Base-by-base conservation (phyloP, 1,140 invertebrate genomes). In the Araneus ventricosus region DNA sequence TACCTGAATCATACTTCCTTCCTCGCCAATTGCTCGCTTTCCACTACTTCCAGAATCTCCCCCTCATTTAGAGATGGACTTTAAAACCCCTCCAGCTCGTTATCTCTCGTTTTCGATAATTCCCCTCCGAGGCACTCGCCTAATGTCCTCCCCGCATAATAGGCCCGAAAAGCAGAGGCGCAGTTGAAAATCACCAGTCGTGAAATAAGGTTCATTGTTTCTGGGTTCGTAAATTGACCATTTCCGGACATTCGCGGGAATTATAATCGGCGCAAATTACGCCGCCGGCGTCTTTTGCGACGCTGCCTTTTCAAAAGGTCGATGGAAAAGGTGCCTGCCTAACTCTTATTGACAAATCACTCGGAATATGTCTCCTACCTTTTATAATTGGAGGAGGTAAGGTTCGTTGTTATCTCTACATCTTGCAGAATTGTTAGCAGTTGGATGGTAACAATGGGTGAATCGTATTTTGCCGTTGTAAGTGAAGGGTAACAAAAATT, bases 121-220 rank as follows among this genome's bases (percentile, higher is more conserved):
- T 75, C 70, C 70, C 34, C 70, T 67, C n/a, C 70, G 70, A 34
- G n/a, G 20, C 30, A 20, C 70, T 20, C 17, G 20, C 70, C 70
- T 75, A 75, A 75, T 75, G 39, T 52, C 41, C 80, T 45, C 22
- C n/a, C 27, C n/a, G 80, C 80, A 52, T 84, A 84, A 84, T 84
- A 52, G 80, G 27, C 3, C 39, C 39, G 14, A 24, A 39, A 24
- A 37, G 37, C 27, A 79, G 45, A 30, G 30, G 75, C 75, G 27
- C 39, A 84, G 45, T 52, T 41, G 45, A 84, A 84, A 84, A 84
- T 84, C 80, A 84, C 80, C 80, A 84, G 39, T 45, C 80, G 80
- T 84, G 45, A 84, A 84, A 52, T 52, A 84, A 84, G 80, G 80
- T 84, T 84, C 80, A 84, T 84, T 84, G 80, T 84, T 84, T 84